These are phyloP conservation scores for Beroe ovata DNA, from an alignment of 37 sponge, comb jelly and placozoan genomes.

Conservation along the genomic window DNA sequence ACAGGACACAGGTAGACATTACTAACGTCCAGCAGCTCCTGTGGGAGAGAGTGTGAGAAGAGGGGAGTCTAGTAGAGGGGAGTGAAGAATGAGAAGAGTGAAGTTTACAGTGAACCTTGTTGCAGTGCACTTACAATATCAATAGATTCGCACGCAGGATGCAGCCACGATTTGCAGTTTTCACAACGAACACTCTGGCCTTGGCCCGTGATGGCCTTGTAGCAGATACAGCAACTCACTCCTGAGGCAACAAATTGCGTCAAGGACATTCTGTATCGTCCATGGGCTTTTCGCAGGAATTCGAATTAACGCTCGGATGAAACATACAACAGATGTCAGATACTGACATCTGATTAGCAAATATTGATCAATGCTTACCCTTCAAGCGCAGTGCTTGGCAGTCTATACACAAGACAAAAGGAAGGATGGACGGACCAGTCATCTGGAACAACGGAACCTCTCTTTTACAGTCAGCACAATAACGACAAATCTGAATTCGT, in stretches of 20 bases:
- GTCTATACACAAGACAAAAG: conserved; percentile 4
- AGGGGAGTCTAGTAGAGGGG: too few relatives aligned
- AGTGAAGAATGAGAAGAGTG: too few relatives aligned
- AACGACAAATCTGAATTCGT: conserved; percentile 32
- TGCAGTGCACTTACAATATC: not conserved
- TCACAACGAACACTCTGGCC: conserved; percentile 19
- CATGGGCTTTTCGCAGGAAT: too few relatives aligned
- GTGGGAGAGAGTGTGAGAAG: too few relatives aligned
- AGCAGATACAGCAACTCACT: conserved; percentile 53
- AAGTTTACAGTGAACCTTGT: too few relatives aligned
- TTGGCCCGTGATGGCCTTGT: conserved; percentile 12
- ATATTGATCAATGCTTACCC: too few relatives aligned
- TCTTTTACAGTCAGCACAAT: conserved; percentile 19
- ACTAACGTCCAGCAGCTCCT: conserved; percentile 29
- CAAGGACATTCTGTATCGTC: too few relatives aligned
- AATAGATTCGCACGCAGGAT: conserved; percentile 64
- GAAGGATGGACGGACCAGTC: not conserved
- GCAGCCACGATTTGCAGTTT: conserved; percentile 10
- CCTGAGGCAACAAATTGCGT: too few relatives aligned
- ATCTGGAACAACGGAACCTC: conserved; percentile 20
- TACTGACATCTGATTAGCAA: too few relatives aligned
- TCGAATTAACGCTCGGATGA: too few relatives aligned
- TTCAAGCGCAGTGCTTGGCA: conserved; percentile 7
- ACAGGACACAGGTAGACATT: conserved; percentile 57
- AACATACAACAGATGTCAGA: too few relatives aligned